phyloP scores from a whole-genome alignment of 2,113 vertebrate species.

The Zapus hudsonius region DNA sequence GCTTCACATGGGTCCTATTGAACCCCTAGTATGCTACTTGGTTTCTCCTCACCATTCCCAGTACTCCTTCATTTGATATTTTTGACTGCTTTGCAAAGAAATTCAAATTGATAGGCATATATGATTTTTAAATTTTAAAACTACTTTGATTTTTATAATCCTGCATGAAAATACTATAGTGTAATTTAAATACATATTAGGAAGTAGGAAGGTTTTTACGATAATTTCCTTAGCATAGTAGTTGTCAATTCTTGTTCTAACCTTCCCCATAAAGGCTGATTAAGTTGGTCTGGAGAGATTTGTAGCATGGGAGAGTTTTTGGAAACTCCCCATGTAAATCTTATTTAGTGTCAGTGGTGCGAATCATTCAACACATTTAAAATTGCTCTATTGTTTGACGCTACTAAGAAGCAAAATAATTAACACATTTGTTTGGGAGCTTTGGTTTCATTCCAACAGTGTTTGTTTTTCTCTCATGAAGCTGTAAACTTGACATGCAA shows the following conservation, averaged over 20 bases:
- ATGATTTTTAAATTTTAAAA: background rate
- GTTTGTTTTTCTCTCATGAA: slow-evolving; percentile 22
- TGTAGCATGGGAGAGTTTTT: background rate
- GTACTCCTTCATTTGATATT: background rate
- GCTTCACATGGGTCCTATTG: slow-evolving; percentile 49
- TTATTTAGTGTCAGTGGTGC: slow-evolving; percentile 1
- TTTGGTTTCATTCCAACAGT: slow-evolving; percentile 11
- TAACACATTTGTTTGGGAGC: background rate
- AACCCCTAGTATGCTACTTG: background rate
- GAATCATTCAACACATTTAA: background rate
- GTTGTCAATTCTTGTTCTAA: background rate
- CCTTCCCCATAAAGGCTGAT: background rate
- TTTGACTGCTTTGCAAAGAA: background rate
- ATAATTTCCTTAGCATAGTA: background rate
- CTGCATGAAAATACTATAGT: background rate
- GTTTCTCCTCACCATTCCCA: background rate
- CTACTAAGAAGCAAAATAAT: slow-evolving; percentile 36
- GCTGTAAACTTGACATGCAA: background rate
- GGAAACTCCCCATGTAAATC: background rate
- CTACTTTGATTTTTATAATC: background rate
- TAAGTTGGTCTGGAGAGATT: background rate
- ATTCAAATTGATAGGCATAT: background rate
- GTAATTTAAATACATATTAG: background rate
- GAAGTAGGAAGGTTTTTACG: background rate
- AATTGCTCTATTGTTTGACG: background rate